A percentile compares a stretch with the other conserved stretches of the same genome.
phyloP scores from a whole-genome alignment of 2,113 vertebrate species.

The Trematomus loennbergii region DNA sequence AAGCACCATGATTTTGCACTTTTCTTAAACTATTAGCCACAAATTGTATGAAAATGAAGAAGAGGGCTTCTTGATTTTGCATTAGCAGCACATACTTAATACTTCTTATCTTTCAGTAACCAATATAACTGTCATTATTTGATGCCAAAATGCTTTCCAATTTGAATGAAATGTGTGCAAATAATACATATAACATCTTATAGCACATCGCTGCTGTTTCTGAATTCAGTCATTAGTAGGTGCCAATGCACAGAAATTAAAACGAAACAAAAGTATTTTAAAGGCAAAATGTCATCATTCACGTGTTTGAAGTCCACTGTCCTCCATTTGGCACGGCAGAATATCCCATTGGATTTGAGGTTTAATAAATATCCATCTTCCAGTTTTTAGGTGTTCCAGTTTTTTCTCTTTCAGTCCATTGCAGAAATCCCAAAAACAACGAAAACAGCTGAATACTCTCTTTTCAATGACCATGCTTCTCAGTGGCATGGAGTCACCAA shows the following conservation, averaged over 20 bases:
- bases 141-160: too few species aligned
- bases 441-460: too few species aligned
- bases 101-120: too few species aligned
- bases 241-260: not conserved
- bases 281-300: not conserved
- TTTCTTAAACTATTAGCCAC: not conserved
- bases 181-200: too few species aligned
- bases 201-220: not conserved
- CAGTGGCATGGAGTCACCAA: too few species aligned
- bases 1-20: constrained; percentile 49
- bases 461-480: too few species aligned
- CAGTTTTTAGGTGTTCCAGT: too few species aligned
- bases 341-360: not conserved
- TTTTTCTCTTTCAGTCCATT: not conserved
- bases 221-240: not conserved
- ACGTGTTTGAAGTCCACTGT: not conserved
- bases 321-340: not conserved
- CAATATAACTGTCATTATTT: too few species aligned
- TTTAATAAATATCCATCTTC: too few species aligned
- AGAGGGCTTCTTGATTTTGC: not conserved
- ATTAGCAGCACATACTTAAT: too few species aligned
- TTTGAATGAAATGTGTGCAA: too few species aligned
- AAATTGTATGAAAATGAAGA: not conserved
- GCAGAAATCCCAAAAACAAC: not conserved
- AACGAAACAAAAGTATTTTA: not conserved